phyloP scores from a whole-genome alignment of 1,140 invertebrate genomes.

The Dinothrombium tinctorium region DNA sequence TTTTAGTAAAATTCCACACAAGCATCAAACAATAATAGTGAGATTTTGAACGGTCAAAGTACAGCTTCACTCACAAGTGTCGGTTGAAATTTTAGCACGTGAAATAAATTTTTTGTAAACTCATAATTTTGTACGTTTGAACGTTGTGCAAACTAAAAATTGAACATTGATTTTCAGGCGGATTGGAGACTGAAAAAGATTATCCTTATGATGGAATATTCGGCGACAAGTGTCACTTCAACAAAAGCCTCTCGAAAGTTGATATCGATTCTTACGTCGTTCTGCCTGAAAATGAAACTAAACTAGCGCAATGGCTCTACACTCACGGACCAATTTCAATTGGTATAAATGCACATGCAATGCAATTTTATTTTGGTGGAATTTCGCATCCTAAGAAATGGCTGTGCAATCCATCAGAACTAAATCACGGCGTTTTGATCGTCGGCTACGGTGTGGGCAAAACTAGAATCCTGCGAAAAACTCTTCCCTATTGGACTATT shows the following conservation, averaged over 20 bases:
- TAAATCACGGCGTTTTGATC: slow-evolving; percentile 62
- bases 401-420: slow-evolving; percentile 47
- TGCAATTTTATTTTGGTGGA: slow-evolving; percentile 95
- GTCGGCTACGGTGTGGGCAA: slow-evolving; percentile 12
- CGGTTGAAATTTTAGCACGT: too few species aligned
- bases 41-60: too few species aligned
- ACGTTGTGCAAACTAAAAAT: too few species aligned
- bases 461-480: slow-evolving; percentile 38
- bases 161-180: too few species aligned
- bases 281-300: slow-evolving; percentile 63
- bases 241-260: slow-evolving; percentile 36
- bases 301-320: slow-evolving; percentile 77
- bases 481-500: slow-evolving; percentile 66
- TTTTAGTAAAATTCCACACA: too few species aligned
- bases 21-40: too few species aligned
- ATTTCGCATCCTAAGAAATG: slow-evolving; percentile 79
- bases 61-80: too few species aligned
- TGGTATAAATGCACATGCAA: slow-evolving; percentile 88
- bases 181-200: slow-evolving; percentile 63
- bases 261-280: slow-evolving; percentile 59
- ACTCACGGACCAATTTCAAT: slow-evolving; percentile 87
- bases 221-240: slow-evolving; percentile 54
- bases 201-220: slow-evolving; percentile 69
- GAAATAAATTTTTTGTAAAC: too few species aligned
- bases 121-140: too few species aligned